phyloP scores from a whole-genome alignment of 2,113 vertebrate species.

The Galemys pyrenaicus region DNA sequence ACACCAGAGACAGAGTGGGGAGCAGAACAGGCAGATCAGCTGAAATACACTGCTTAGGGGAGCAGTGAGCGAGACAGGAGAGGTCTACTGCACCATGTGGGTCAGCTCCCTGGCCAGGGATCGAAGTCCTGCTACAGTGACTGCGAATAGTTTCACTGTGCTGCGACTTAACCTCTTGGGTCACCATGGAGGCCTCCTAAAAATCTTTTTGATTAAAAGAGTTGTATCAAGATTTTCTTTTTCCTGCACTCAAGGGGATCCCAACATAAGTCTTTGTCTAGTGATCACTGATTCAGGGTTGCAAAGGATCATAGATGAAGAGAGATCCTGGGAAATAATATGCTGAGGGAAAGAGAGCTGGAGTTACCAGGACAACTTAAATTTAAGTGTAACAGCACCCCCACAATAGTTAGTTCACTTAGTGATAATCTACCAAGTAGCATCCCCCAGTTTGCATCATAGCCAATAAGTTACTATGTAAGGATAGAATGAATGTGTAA shows the following conservation, averaged over 20 bases:
- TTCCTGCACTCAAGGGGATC: background rate
- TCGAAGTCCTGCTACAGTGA: no score
- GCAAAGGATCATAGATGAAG: background rate
- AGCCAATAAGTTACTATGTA: background rate
- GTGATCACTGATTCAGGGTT: background rate
- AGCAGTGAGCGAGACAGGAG: no score
- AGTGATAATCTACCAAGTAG: background rate
- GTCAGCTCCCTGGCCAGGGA: no score
- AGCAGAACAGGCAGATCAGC: no score
- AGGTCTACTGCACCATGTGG: no score
- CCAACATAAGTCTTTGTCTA: background rate
- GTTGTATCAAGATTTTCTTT: background rate
- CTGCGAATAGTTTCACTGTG: no score
- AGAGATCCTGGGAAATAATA: background rate
- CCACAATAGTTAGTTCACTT: background rate
- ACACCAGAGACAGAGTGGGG: no score
- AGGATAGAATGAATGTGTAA: background rate
- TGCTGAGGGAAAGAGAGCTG: background rate
- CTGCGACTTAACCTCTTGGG: no score
- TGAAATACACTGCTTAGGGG: no score
- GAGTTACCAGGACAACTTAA: background rate
- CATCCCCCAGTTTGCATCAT: background rate
- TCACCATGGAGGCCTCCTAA: no score
- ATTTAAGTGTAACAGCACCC: background rate
- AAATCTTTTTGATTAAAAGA: background rate